Evolutionary conservation across 2,888 invertebrate species (phyloP).

Genomic region (Dione juno): DNA sequence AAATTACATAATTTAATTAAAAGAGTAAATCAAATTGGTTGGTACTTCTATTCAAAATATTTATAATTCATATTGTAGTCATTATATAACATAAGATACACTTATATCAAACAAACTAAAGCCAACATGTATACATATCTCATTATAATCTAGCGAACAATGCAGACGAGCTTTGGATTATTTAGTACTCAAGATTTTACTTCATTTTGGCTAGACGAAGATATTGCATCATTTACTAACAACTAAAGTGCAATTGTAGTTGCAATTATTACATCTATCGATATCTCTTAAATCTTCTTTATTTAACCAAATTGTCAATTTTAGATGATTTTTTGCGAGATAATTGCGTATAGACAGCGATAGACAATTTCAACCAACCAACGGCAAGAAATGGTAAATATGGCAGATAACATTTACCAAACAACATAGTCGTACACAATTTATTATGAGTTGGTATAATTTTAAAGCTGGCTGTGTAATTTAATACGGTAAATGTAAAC

Average conservation of each 20-base stretch:
- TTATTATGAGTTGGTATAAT: not conserved
- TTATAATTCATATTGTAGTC: too few relatives aligned
- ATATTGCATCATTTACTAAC: not conserved
- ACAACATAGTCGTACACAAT: not conserved
- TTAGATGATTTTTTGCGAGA: not conserved
- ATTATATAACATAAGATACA: too few relatives aligned
- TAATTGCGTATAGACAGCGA: not conserved
- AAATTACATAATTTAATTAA: too few relatives aligned
- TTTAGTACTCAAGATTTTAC: not conserved
- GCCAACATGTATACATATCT: too few relatives aligned
- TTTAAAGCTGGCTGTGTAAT: not conserved
- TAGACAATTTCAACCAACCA: not conserved
- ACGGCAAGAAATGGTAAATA: too few relatives aligned
- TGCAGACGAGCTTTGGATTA: not conserved
- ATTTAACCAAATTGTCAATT: too few relatives aligned
- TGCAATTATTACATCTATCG: too few relatives aligned
- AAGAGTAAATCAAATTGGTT: too few relatives aligned
- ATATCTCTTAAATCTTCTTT: too few relatives aligned
- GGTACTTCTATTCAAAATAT: too few relatives aligned
- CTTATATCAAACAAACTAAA: too few relatives aligned
- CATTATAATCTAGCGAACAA: not conserved
- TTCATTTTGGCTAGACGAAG: conserved; percentile 2
- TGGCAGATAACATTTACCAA: not conserved
- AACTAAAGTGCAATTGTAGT: not conserved
- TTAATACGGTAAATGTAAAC: not conserved